Evolutionary conservation across 2,113 vertebrate species (phyloP).

Genomic region (Leptobrachium ailaonicum): DNA sequence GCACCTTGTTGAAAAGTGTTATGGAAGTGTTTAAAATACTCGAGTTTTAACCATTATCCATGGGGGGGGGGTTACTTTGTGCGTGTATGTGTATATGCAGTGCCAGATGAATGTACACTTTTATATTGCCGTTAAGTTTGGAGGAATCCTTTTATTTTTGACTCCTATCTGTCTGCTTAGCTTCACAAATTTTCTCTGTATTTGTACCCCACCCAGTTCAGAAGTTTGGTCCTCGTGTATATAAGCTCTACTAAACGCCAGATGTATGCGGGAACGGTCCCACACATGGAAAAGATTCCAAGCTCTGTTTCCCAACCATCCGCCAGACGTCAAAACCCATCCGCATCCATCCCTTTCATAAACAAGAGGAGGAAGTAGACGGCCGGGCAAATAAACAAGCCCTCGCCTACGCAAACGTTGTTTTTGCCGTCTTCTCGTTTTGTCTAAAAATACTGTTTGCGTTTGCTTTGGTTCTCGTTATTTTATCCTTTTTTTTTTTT

Average conservation of each 20-base stretch:
- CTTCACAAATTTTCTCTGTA: no score
- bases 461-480: background rate
- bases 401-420: background rate
- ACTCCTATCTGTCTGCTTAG: no score
- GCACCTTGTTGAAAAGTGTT: no score
- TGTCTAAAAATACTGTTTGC: background rate
- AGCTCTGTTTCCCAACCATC: background rate
- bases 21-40: no score
- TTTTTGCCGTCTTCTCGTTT: background rate
- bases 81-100: no score
- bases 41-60: no score
- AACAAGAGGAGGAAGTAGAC: constrained; percentile 16
- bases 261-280: background rate
- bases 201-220: background rate
- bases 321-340: background rate
- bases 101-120: no score
- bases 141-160: no score
- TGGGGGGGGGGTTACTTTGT: no score
- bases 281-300: constrained; percentile 19
- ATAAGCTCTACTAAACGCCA: background rate
- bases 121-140: no score
- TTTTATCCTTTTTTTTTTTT: background rate
- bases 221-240: background rate
- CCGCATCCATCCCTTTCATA: background rate
- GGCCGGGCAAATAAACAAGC: constrained; percentile 2